phyloP scores from a whole-genome alignment of 2,797 vertebrate genomes.

The Gallirallus australis region DNA sequence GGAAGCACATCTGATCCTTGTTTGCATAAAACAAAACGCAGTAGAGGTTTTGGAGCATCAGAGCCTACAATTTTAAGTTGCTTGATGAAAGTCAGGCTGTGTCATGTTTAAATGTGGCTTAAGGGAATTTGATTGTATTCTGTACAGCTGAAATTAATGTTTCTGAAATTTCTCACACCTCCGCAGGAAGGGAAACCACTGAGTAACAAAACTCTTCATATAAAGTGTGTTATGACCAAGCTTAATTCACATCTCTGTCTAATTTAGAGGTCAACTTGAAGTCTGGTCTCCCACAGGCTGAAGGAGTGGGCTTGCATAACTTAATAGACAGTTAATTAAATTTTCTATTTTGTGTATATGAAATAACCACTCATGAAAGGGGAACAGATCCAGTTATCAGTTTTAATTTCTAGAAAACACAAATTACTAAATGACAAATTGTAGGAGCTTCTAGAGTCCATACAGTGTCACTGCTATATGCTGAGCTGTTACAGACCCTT shows the following conservation, averaged over 20 bases:
- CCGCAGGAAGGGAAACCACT: background rate
- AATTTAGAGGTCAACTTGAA: background rate
- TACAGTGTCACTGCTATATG: background rate
- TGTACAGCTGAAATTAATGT: background rate
- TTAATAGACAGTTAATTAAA: background rate
- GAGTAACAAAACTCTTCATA: background rate
- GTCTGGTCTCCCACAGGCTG: background rate
- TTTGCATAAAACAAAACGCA: conserved; percentile 17
- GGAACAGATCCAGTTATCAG: background rate
- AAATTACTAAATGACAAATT: background rate
- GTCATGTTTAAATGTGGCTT: conserved; percentile 36
- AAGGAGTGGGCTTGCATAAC: background rate
- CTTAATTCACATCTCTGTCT: background rate
- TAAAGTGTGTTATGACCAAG: background rate
- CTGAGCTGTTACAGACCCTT: background rate
- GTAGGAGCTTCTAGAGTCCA: background rate
- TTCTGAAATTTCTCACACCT: conserved; percentile 52
- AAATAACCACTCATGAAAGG: background rate
- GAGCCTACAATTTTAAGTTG: conserved; percentile 1
- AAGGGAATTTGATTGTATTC: conserved; percentile 4
- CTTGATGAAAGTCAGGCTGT: background rate
- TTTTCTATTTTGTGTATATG: background rate
- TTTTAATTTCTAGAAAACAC: background rate
- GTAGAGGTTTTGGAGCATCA: background rate
- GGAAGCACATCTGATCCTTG: background rate